Base-by-base conservation (phyloP, 2,888 invertebrate genomes). In the Keiferia lycopersicella region DNA sequence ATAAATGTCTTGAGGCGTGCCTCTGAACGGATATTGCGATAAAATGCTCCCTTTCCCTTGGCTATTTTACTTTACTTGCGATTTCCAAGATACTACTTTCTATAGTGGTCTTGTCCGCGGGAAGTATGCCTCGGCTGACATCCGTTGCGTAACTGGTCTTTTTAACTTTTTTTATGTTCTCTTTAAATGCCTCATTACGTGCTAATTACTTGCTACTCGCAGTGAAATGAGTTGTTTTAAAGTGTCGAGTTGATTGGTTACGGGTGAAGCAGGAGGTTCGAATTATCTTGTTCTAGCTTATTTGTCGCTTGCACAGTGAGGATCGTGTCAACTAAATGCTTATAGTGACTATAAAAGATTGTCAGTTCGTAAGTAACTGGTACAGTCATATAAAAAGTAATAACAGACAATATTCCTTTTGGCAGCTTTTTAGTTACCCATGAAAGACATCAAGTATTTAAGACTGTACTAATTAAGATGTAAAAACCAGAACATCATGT, bases 31-130 rank as follows among this genome's bases (percentile, higher is more conserved):
- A 62, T 62, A 62, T 62, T 62, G 51, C 59, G 30, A 53, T 63
- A 50, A 68, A 67, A 66, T 51, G 61, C 63, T 66, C 61, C 64
- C 61, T 67, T 67, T 67, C 67, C 64, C 61, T 67, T 64, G 65
- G 50, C 58, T 58, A 8, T 66, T 59, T 64, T 60, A 60, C 57
- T 64, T 63, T 57, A 68, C 66, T 69, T 69, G 64, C 64, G 59
- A 64, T 70, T 70, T 71, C 69, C 67, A 66, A 62, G 64, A 26
- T 2, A 26, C 26, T 26, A 6, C 26, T 26, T 26, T 26, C 26
- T 26, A 26, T 22, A 64, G 50, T 22, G 30, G 38, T 14, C 45
- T 20, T 56, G 65, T 65, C 65, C 65, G 65, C 60, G 58, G 62
- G 62, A 65, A 65, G 62, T 18, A 18, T 53, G 26, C 34, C 50